Evolutionary conservation across 2,797 vertebrate species (phyloP), one percentile per base, ranked within the genome.

Genomic region (Squalus acanthias): DNA sequence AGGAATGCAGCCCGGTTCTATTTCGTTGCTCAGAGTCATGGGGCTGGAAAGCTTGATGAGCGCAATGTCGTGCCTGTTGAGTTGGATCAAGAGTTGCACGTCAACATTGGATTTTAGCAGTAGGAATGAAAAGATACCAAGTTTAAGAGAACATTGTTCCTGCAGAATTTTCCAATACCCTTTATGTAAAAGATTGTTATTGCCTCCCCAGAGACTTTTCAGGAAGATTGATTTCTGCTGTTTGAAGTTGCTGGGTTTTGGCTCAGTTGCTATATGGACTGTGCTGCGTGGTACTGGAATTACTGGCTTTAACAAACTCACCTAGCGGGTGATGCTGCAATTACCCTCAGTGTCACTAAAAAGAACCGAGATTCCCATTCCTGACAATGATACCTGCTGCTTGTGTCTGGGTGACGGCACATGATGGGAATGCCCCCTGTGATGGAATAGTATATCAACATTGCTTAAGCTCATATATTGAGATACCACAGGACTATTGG

Each of bases 51-150:
- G 98, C 97, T 99, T 99, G 97, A 99, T 97, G 97, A 99, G 97
- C 95, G 99, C 98, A 0, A 99, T 99, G 97, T 99, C 99, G 0
- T 99, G 98, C 96, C 98, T 98, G 96, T 1, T 72, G 96, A 46
- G 7, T 2, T 26, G 67, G 70, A 93, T 29, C 10, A 33, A 96
- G 50, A 69, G 13, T 22, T 57, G 53, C 9, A 9, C 3, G 3
- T 76, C n/a, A 10, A 9, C 5, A 4, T 22, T 10, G 39, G 20
- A 46, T 60, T 60, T 8, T 46, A 26, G 53, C 15, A 39, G 33
- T 26, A 26, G n/a, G 22, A 50, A 26, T 29, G 24, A 26, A 39
- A 12, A 60, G 13, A 20, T 15, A 15, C 50, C 24, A 87, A 57
- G 22, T 39, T 9, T 72, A 53, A 89, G 50, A 74, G n/a, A 70